These are phyloP conservation scores for Zaprionus camerounensis DNA, from an alignment of 1,140 invertebrate genomes.

Conservation along the genomic window DNA sequence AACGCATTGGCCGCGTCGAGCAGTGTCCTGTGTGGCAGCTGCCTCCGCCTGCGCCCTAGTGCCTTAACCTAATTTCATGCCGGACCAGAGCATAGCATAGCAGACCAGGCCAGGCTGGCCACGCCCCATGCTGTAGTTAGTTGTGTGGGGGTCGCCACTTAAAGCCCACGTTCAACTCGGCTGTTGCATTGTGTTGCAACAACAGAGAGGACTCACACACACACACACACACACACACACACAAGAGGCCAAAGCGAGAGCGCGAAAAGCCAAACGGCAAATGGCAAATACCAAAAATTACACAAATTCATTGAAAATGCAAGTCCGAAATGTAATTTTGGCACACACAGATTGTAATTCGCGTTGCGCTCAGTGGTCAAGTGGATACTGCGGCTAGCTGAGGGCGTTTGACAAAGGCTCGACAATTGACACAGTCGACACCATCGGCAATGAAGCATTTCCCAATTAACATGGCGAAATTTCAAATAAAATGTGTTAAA, in stretches of 20 bases:
- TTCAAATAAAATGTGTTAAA: not conserved
- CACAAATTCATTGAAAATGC: constrained; percentile 34
- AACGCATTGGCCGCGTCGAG: constrained; percentile 49
- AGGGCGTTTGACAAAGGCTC: not conserved
- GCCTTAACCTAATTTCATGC: not conserved
- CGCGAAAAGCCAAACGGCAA: constrained; percentile 11
- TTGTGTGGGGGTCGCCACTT: not conserved
- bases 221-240: not conserved
- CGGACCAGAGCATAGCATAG: not conserved
- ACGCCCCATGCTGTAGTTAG: constrained; percentile 7
- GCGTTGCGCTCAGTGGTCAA: not conserved
- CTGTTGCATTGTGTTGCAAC: constrained; percentile 21
- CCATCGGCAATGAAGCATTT: not conserved
- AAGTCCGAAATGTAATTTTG: constrained; percentile 41
- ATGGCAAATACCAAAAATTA: constrained; percentile 34
- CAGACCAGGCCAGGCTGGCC: not conserved
- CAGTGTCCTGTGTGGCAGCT: constrained; percentile 5
- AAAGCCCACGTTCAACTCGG: constrained; percentile 8
- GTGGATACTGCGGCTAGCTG: not conserved
- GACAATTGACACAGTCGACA: not conserved
- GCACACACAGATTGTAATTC: constrained; percentile 27
- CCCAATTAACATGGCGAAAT: not conserved
- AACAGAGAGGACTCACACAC: not conserved
- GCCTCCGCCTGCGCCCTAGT: not conserved
- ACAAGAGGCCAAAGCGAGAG: not conserved